Conservation (phyloP, 2,113 vertebrate species). For the Ornithorhynchus anatinus region DNA sequence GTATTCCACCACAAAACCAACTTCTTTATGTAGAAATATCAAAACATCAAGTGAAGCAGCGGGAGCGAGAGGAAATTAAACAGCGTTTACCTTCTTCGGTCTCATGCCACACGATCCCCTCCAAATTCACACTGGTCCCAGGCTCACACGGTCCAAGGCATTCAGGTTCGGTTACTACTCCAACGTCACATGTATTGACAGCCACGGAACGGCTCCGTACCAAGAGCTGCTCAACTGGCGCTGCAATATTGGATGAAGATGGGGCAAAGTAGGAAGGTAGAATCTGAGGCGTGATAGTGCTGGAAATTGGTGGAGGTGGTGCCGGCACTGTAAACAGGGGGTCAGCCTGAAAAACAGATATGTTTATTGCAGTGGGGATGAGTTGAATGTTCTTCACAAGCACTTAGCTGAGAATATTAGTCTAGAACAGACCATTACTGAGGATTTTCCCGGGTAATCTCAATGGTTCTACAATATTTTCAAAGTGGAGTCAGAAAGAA, state of each 20-base stretch:
- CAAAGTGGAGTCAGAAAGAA: constrained; percentile 23
- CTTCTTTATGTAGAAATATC: not conserved
- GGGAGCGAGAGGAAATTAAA: constrained; percentile 35
- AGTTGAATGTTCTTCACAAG: not conserved
- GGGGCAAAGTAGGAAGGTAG: constrained; percentile 84
- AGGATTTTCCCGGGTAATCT: constrained; percentile 23
- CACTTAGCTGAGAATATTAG: constrained; percentile 26
- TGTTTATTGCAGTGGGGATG: constrained; percentile 69
- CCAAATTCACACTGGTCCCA: constrained; percentile 95
- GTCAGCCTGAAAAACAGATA: constrained; percentile 83
- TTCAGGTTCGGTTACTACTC: constrained; percentile 84
- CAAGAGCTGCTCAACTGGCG: constrained; percentile 85
- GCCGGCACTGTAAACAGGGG: constrained; percentile 91
- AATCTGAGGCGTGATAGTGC: constrained; percentile 79
- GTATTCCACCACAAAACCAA: not conserved
- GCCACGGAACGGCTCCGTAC: constrained; percentile 92
- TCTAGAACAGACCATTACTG: constrained; percentile 33
- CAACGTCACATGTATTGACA: constrained; percentile 90
- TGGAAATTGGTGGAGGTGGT: constrained; percentile 80
- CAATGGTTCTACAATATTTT: not conserved
- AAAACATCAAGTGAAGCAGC: not conserved
- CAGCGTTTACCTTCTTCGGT: constrained; percentile 91
- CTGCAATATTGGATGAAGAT: constrained; percentile 84
- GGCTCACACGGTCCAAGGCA: constrained; percentile 92
- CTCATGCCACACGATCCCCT: constrained; percentile 98